Base-by-base conservation (phyloP, 2,888 invertebrate genomes). In the Conistra vaccinii region DNA sequence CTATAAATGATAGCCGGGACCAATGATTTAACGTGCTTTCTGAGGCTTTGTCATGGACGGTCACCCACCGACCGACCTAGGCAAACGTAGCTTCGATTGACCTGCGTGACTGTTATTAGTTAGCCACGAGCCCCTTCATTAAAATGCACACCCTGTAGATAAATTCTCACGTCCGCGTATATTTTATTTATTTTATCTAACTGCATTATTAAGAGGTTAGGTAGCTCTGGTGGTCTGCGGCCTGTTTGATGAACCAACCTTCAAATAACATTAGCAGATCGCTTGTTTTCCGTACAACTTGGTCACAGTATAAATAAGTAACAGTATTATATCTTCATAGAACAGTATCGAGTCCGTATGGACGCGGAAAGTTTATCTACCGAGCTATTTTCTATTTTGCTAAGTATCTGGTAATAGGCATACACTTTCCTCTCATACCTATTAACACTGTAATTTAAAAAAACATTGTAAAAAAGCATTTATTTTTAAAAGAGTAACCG, bases 161-260 rank as follows among this genome's bases (percentile, higher is more conserved):
- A 68, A 75, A 57, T 83, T 81, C 83, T 68, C 79, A 85, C 71
- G 84, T 82, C 73, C 74, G 80, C 51, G 62, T 78, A 68, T 70
- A 69, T 75, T 85, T 85, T 85, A 85, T 85, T 85, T 85, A 85
- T 89, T 83, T 81, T 76, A 71, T 85, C 77, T 75, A 85, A 78
- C 83, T 88, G 85, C 87, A 89, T 89, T 88, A 88, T 85, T 86
- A 80, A 78, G 79, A 76, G 66, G 80, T 82, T 72, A 76, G 84
- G 73, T 88, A 79, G 85, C 86, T 82, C 84, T 84, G 85, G 86
- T 80, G 85, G 85, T 82, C 84, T 66, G 88, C 91, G 91, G 91
- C 71, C 32, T 76, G 75, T 91, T 89, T 89, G 90, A 91, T 89
- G 82, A 84, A 91, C 92, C 92, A 93, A 72, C 93, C 94, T 94